Evolutionary conservation across 37 sponge, comb jelly and placozoan genomes (phyloP).

Genomic region (Halichondria panicea): DNA sequence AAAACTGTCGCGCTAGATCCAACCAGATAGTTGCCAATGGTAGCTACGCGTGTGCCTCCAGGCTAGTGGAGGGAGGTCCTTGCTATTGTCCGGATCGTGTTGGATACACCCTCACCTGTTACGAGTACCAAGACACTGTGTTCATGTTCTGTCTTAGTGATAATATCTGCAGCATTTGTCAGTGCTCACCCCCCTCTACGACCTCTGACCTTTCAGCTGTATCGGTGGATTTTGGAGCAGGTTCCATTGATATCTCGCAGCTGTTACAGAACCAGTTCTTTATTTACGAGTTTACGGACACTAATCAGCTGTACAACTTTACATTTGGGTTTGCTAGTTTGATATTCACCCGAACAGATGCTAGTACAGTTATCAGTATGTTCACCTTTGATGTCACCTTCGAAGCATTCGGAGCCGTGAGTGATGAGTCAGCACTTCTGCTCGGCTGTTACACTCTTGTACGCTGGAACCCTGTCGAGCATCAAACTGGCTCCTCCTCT

Average conservation of each 20-base stretch:
- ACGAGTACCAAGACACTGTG: neutral
- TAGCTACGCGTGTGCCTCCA: too few relatives aligned
- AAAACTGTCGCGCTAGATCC: too few relatives aligned
- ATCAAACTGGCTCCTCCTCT: constrained; percentile 16
- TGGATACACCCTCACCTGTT: constrained; percentile 17
- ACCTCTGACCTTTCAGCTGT: neutral
- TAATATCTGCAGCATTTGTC: too few relatives aligned
- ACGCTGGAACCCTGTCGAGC: constrained; percentile 35
- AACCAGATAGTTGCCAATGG: too few relatives aligned
- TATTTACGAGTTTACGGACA: neutral
- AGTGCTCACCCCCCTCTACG: too few relatives aligned
- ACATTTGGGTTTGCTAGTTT: neutral
- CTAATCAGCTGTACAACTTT: neutral
- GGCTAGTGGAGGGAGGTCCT: too few relatives aligned
- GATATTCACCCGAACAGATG: constrained; percentile 16
- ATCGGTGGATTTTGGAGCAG: constrained; percentile 10
- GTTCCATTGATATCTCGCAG: constrained; percentile 15
- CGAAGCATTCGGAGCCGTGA: constrained; percentile 9
- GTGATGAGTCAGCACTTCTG: constrained; percentile 35
- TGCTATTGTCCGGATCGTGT: too few relatives aligned
- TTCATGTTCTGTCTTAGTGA: neutral
- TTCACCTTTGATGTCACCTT: neutral
- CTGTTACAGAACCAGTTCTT: neutral
- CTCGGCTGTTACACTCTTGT: constrained; percentile 31
- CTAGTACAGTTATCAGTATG: neutral